Base-by-base conservation (phyloP, 2,113 vertebrate genomes). In the Silurus meridionalis region DNA sequence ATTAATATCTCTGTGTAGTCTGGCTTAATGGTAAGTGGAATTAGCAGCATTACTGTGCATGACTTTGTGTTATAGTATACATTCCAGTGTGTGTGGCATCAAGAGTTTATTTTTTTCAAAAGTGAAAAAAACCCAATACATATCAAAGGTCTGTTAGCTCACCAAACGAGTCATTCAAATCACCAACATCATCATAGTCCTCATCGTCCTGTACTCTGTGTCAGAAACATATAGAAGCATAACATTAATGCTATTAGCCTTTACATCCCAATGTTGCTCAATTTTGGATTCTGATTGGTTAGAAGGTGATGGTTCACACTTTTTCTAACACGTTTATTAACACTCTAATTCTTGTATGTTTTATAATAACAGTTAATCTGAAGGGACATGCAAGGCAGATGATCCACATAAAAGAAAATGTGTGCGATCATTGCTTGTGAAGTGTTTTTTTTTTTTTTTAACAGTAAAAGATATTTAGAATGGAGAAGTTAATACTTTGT, bases 131-230 rank as follows among this genome's bases (percentile, higher is more conserved):
- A 23, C 6, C 8, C 17, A 63, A 37, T 37, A 37, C 37, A 37
- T 37, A 37, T 37, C 37, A 37, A 37, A 37, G 37, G 37, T 37
- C 37, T 21, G 46, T 53, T 75, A 23, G 50, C 72, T 80, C 80
- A 50, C 75, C 55, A 66, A 64, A 83, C n/a, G 61, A 89, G 83
- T 85, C 83, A 67, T 9, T 88, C 5, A 90, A 21, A 55, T 93
- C 92, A 46, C 92, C 92, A 64, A 96, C 86, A 0, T 96, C 95
- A 88, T 98, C 97, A 64, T 97, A 97, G 87, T 91, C 94, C 48
- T 98, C 96, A 60, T 98, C 92, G 72, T 89, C 50, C 64, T 90
- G 91, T 53, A 25, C 87, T 66, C 94, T 95, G 80, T 67, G 83
- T 21, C 8, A 87, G 69, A 90, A 75, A 89, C 25, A 79, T 57